Evolutionary conservation across 2,797 vertebrate genomes (phyloP).

Genomic region (Labeo calbasu): DNA sequence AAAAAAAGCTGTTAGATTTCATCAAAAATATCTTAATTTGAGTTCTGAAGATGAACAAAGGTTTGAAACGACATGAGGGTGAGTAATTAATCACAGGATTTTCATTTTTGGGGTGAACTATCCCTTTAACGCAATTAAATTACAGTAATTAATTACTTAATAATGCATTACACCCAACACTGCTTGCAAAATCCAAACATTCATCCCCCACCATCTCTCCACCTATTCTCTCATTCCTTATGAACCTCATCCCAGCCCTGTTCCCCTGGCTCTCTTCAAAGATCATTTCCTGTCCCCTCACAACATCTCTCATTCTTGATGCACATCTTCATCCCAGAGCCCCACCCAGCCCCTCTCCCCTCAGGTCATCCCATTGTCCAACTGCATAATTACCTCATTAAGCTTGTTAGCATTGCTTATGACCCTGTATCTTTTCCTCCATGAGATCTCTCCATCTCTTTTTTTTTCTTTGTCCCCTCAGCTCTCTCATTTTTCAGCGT

Average conservation of each 20-base stretch:
- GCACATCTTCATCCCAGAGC: constrained; percentile 39
- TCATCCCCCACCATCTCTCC: constrained; percentile 9
- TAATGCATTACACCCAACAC: background rate
- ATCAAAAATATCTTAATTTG: too few relatives aligned
- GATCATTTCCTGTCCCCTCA: constrained; percentile 24
- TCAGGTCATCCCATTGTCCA: constrained; percentile 62
- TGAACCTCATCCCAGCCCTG: background rate
- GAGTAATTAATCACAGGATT: too few relatives aligned
- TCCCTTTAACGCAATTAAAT: background rate
- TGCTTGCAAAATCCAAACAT: background rate
- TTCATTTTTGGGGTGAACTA: too few relatives aligned
- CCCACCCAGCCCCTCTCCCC: constrained; percentile 56
- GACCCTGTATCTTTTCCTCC: constrained; percentile 11
- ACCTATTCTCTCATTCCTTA: constrained; percentile 24
- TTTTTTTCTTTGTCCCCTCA: constrained; percentile 39
- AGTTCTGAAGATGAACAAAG: too few relatives aligned
- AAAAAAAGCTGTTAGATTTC: too few relatives aligned
- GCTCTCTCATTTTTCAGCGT: constrained; percentile 34
- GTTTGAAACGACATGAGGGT: too few relatives aligned
- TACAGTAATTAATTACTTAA: background rate
- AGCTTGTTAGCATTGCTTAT: constrained; percentile 67
- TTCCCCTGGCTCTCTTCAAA: constrained; percentile 20
- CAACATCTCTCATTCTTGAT: constrained; percentile 23
- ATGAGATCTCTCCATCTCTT: constrained; percentile 29
- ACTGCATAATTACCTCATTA: constrained; percentile 73